Evolutionary conservation across 2,113 vertebrate species (phyloP), one percentile per base, ranked within the genome.

Genomic region (Pan troglodytes): DNA sequence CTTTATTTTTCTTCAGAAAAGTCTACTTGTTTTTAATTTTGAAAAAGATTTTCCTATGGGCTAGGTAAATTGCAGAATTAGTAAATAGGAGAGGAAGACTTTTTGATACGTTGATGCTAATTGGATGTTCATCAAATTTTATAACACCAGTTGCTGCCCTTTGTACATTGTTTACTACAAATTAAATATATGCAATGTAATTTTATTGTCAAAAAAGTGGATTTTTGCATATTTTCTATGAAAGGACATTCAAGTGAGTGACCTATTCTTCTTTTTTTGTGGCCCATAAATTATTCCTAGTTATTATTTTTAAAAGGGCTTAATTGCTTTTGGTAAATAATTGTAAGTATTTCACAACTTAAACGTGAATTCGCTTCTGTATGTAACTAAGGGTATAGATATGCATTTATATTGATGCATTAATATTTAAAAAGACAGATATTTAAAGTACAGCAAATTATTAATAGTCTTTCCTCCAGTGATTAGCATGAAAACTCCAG

Each of bases 281-380:
- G 43, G 86, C 17, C 5, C 96, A 45, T 96, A 73, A 78, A 96
- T 97, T 93, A 97, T 96, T 50, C 43, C 23, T 73, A 80, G 32
- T 94, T 97, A 80, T 95, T 57, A 22, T 91, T 90, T 96, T 78
- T 90, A 72, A 96, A 88, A 94, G 30, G 50, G 68, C 96, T 88
- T 85, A 35, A 67, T 79, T 86, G 97, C 87, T 95, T 97, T 75
- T 95, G 85, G 68, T 93, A 89, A 35, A 0, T 91, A 88, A 97
- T 95, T 95, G 76, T 88, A 76, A 97, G 72, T 97, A 96, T 75
- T 97, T 97, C 94, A 75, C 52, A 93, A n/a, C 4, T 81, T 95
- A 73, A 85, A 95, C 96, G 13, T 91, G 43, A 55, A 59, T 72
- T 27, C 81, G 84, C 32, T 96, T 89, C 38, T 92, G 9, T 70